Evolutionary conservation across 2,113 vertebrate species (phyloP).

Genomic region (Triplophysa rosa): DNA sequence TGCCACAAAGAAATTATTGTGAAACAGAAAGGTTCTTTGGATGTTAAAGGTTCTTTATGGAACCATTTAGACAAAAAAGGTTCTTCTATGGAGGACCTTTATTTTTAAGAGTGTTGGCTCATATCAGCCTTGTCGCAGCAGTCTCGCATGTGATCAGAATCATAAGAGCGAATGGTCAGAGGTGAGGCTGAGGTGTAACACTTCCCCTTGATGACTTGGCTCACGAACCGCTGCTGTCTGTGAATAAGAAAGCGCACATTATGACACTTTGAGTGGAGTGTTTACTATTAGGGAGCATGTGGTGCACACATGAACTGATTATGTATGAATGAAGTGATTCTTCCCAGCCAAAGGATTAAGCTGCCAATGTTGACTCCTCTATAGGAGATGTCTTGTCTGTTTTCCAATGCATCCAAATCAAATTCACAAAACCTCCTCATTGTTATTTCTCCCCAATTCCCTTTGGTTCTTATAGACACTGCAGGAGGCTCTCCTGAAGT

Average conservation of each 20-base stretch:
- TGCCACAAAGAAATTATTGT: too few species aligned
- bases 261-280: background rate
- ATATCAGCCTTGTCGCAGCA: constrained; percentile 3
- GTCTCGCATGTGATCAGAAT: constrained; percentile 30
- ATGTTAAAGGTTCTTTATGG: too few species aligned
- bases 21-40: too few species aligned
- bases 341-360: background rate
- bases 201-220: constrained; percentile 2
- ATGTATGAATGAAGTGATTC: constrained; percentile 31
- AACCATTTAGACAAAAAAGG: too few species aligned
- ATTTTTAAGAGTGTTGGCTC: background rate
- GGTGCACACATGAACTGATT: constrained; percentile 39
- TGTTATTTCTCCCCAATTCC: constrained; percentile 2
- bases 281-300: constrained; percentile 39
- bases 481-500: constrained; percentile 5
- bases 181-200: constrained; percentile 14
- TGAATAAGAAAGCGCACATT: constrained; percentile 10
- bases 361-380: constrained; percentile 29
- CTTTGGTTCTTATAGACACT: constrained; percentile 6
- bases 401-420: background rate
- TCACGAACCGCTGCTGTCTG: constrained; percentile 1
- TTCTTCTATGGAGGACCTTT: too few species aligned
- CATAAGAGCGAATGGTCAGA: constrained; percentile 5
- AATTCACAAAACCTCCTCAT: constrained; percentile 31
- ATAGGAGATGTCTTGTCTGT: constrained; percentile 25